Conservation (phyloP, 1,140 invertebrate species). For the Prorops nasuta region DNA sequence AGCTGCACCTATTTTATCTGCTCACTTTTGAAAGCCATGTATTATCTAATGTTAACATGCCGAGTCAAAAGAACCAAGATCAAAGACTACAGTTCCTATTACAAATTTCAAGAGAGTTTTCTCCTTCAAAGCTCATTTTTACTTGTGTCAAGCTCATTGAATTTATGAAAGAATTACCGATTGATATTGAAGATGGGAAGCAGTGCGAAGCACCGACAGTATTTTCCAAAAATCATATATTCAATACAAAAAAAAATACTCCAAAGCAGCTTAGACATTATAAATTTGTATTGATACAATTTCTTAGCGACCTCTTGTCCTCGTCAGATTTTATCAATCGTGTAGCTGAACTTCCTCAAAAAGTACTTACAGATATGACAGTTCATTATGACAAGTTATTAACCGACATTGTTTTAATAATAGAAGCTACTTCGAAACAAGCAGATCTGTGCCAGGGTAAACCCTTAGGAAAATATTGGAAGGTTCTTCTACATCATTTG, state of each 20-base stretch:
- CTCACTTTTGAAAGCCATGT: slow-evolving; percentile 71
- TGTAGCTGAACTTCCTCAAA: slow-evolving; percentile 54
- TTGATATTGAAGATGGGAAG: slow-evolving; percentile 61
- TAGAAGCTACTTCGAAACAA: slow-evolving; percentile 64
- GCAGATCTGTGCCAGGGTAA: slow-evolving; percentile 56
- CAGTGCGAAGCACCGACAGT: slow-evolving; percentile 25
- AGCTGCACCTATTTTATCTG: slow-evolving; percentile 76
- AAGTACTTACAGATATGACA: slow-evolving; percentile 57
- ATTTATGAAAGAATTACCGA: slow-evolving; percentile 67
- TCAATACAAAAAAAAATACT: slow-evolving; percentile 65
- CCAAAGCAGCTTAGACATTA: slow-evolving; percentile 78
- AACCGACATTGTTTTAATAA: slow-evolving; percentile 65
- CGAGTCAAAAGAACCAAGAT: slow-evolving; percentile 29
- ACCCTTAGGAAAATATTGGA: slow-evolving; percentile 75
- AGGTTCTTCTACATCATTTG: slow-evolving; percentile 70
- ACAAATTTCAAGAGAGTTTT: slow-evolving; percentile 66
- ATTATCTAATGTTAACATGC: slow-evolving; percentile 37
- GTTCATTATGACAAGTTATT: slow-evolving; percentile 66
- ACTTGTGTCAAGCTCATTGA: slow-evolving; percentile 66
- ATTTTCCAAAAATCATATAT: slow-evolving; percentile 59
- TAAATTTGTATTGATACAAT: slow-evolving; percentile 74
- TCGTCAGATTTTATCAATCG: slow-evolving; percentile 68
- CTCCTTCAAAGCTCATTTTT: slow-evolving; percentile 62
- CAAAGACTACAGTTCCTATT: slow-evolving; percentile 71
- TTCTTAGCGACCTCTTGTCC: slow-evolving; percentile 67